A percentile compares a stretch with the other conserved stretches of the same genome.
Conservation (phyloP, 2,888 invertebrate species). For the Andrena praecox region DNA sequence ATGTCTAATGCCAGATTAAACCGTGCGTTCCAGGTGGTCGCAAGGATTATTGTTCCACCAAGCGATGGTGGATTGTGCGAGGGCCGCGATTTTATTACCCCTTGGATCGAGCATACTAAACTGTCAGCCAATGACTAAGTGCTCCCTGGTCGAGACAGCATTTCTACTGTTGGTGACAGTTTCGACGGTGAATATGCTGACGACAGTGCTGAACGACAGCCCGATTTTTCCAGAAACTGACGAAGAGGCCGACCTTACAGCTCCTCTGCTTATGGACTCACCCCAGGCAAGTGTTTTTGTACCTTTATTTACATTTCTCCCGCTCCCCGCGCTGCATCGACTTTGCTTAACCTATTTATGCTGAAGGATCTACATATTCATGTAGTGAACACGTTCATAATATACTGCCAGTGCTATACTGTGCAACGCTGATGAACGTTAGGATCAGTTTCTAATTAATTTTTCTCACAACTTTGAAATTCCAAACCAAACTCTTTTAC, state of each 20-base stretch:
- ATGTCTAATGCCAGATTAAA: background rate
- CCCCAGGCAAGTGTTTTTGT: conserved; percentile 86
- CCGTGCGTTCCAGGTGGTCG: conserved; percentile 89
- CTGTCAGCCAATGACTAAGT: conserved; percentile 94
- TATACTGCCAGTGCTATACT: too few relatives aligned
- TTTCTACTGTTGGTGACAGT: conserved; percentile 95
- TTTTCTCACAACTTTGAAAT: too few relatives aligned
- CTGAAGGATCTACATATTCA: conserved; percentile 10
- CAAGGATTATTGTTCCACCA: conserved; percentile 94
- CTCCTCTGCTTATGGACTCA: conserved; percentile 93
- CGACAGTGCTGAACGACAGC: conserved; percentile 94
- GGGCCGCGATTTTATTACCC: conserved; percentile 92
- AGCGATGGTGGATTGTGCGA: conserved; percentile 93
- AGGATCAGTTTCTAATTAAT: too few relatives aligned
- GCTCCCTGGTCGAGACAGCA: conserved; percentile 94
- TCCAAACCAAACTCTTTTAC: too few relatives aligned
- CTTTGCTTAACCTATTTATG: conserved; percentile 14
- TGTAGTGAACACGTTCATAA: too few relatives aligned
- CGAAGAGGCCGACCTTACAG: conserved; percentile 89
- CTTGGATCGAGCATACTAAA: conserved; percentile 92
- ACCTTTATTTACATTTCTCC: conserved; percentile 14
- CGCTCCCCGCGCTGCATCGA: conserved; percentile 5
- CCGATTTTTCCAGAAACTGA: conserved; percentile 94
- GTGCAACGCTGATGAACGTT: too few relatives aligned
- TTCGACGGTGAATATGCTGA: conserved; percentile 95